phyloP scores from a whole-genome alignment of 2,797 vertebrate species.

The Danio jaintianensis region DNA sequence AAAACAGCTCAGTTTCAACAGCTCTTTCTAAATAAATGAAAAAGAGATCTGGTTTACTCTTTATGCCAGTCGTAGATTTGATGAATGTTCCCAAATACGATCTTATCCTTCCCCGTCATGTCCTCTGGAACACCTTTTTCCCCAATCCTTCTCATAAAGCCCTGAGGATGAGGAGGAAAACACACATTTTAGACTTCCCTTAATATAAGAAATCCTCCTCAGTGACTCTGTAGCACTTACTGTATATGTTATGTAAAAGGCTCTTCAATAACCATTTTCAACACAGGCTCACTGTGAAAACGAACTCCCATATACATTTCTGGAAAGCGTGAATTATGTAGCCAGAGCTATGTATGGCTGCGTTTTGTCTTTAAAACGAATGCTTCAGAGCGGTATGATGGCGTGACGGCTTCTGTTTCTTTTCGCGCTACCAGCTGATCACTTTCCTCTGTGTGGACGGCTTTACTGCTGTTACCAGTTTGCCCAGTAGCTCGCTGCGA shows the following conservation, averaged over 20 bases:
- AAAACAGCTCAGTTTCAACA: background rate
- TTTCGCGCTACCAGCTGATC: no score
- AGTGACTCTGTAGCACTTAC: background rate
- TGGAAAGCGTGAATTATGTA: no score
- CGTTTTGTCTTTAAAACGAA: no score
- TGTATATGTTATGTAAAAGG: background rate
- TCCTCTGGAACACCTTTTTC: conserved; percentile 95
- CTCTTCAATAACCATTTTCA: background rate
- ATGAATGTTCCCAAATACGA: conserved; percentile 99
- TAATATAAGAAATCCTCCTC: background rate
- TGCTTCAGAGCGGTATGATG: no score
- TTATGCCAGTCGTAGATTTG: conserved; percentile 99
- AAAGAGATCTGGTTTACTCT: conserved; percentile 83
- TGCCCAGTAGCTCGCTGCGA: no score
- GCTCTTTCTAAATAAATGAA: background rate
- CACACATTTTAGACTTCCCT: conserved; percentile 1
- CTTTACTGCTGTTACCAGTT: no score
- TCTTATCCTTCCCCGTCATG: conserved; percentile 99
- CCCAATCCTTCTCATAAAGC: conserved; percentile 92
- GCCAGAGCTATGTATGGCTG: no score
- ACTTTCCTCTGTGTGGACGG: no score
- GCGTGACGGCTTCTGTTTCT: no score
- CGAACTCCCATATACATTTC: no score
- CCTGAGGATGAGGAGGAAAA: conserved; percentile 74
- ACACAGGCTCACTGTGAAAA: background rate